Base-by-base conservation (phyloP, 2,888 invertebrate species). In the Nymphalis polychloros region DNA sequence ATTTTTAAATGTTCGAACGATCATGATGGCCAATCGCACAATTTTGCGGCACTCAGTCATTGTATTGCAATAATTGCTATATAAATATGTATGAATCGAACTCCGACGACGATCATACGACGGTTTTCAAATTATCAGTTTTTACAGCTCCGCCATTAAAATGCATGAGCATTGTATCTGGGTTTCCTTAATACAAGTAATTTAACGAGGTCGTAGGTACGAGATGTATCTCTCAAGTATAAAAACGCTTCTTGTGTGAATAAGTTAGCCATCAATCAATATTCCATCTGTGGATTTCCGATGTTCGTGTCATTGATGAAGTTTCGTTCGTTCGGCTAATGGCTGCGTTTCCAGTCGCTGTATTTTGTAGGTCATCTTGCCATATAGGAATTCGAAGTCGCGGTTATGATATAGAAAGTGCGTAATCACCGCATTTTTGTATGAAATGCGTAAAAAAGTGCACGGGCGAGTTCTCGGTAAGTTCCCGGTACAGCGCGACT, bases 51-150 rank as follows among this genome's bases (percentile, higher is more conserved):
- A 86, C 86, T 86, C 82, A 81, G 78, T 84, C 85, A 89, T 89
- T 90, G 88, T 88, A 87, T 85, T 85, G 84, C 83, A 85, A 86
- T 88, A 89, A 90, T 89, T 88, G 84, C 81, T 79, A 76, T 84
- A 88, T 90, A 85, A 87, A 90, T 90, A 90, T 90, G 86, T 85
- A 90, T 90, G 89, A 85, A 84, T 81, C 81, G 82, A 83, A 82
- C 80, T 81, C 81, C 79, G 79, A 78, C 82, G 79, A 78, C 82
- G 80, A 82, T 81, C 84, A 81, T 84, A 83, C 82, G 81, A 82
- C 84, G 82, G 82, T 85, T 84, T 86, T 86, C 83, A 84, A 86
- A 85, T 80, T 83, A 85, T 82, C 84, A 78, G 81, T 89, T 90
- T 90, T 91, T 90, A 85, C 84, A 80, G 75, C 80, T 73, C 75